Evolutionary conservation across 1,140 invertebrate species (phyloP), one percentile per base, ranked within the genome.

Genomic region (Diplogasteroides magnus): DNA sequence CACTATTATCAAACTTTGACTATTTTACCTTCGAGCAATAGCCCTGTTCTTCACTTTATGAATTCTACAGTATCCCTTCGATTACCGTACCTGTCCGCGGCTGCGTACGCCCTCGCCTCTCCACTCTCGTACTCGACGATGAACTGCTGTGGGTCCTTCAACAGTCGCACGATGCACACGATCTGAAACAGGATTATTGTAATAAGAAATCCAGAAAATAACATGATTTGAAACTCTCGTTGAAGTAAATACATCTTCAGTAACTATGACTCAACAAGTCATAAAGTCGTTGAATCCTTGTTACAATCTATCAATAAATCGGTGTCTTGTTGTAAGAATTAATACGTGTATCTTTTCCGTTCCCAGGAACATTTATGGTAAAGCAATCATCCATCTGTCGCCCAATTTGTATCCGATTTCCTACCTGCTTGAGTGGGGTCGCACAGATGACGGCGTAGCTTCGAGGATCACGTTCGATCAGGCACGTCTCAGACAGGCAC

Each of bases 381-480:
- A n/a, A n/a, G n/a, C n/a, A n/a, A n/a, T n/a, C n/a, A n/a, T n/a
- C n/a, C n/a, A n/a, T n/a, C n/a, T n/a, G n/a, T n/a, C n/a, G n/a
- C n/a, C n/a, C n/a, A 64, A 48, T 2, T 23, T 55, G 13, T 61
- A n/a, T 62, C 15, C 3, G 23, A 29, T 31, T 63, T 81, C 83
- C 79, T 78, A 97, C 90, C 82, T 93, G 90, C 67, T 88, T 88
- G 11, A 98, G 84, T 0, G 94, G 93, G 77, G 91, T 89, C 37
- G 94, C 85, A 26, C 94, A 94, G 74, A 88, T 90, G 71, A 94
- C 90, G 77, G 89, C 91, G 83, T 99, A 98, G 0, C 93, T 95
- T 79, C 91, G 91, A 27, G 92, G 92, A 86, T 99, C 96, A 77
- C 96, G 87, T 86, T 98, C 96, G 31, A 99, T 84, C 25, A 99